Evolutionary conservation across 2,888 invertebrate species (phyloP), one percentile per base, ranked within the genome.

Genomic region (Cosmorhoe ocellata): DNA sequence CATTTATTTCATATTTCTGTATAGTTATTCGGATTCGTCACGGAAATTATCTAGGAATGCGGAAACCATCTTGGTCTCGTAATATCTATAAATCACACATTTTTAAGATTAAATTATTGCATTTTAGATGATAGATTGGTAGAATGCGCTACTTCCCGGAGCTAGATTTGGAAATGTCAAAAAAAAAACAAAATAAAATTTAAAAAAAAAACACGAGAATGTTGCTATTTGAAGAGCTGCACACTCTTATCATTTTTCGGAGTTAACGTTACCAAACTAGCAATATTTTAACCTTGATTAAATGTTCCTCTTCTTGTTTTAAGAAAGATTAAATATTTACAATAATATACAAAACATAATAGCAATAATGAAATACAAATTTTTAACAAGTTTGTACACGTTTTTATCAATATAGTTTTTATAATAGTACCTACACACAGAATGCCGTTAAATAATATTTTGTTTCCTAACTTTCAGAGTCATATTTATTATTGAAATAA

Each of bases 381-480:
- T 55, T 49, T 43, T 81, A 86, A 84, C 84, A 86, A 81, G 83
- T 88, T 89, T 90, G 85, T 90, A 90, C 85, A 83, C 82, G 81
- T 86, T 88, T 85, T 87, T 89, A 87, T 85, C 83, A 75, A 86
- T 80, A 89, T 91, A 91, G 90, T 89, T 89, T 71, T 88, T 85
- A 89, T 87, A 79, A 83, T 84, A 86, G 84, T 79, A 85, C n/a
- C n/a, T n/a, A n/a, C 84, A 86, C 81, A 80, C 85, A 87, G 81
- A 81, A 79, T 76, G 76, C 85, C 83, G 81, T 86, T 87, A 36
- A 47, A 78, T 75, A 78, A 78, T 87, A 87, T 90, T 90, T 90
- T 88, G 83, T 90, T 91, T 91, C 87, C 87, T 91, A 91, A 91
- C 91, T 90, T 91, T 87, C 86, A 91, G 90, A 91, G 89, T 81